These are phyloP conservation scores for Oncorhynchus gorbuscha DNA, from an alignment of 2,113 vertebrate species.

Conservation along the genomic window DNA sequence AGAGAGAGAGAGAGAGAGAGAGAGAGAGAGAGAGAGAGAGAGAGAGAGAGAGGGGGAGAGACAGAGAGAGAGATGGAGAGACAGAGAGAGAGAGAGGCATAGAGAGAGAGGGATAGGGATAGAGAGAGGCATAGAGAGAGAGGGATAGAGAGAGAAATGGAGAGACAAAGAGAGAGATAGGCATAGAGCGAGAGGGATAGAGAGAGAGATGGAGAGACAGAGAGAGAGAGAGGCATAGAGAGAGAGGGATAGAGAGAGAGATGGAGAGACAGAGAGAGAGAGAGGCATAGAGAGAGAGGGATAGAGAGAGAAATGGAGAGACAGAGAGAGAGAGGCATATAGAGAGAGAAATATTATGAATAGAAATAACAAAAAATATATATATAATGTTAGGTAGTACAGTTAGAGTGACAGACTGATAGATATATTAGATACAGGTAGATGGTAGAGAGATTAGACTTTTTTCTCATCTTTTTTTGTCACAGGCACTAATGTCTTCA, in stretches of 20 bases:
- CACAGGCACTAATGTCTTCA: slow-evolving; percentile 87
- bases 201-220: background rate
- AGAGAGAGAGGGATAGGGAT: too few species aligned
- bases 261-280: too few species aligned
- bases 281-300: too few species aligned
- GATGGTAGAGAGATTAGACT: slow-evolving; percentile 73
- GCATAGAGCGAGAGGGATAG: too few species aligned
- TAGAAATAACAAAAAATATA: background rate
- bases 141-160: slow-evolving; percentile 38
- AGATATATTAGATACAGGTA: slow-evolving; percentile 70
- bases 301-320: too few species aligned
- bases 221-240: slow-evolving; percentile 39
- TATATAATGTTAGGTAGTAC: slow-evolving; percentile 67
- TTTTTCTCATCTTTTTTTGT: slow-evolving; percentile 78
- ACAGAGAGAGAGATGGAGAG: too few species aligned
- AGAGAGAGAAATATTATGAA: slow-evolving; percentile 11
- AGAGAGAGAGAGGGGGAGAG: slow-evolving; percentile 43
- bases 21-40: background rate
- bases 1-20: too few species aligned
- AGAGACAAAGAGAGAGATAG: too few species aligned
- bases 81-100: too few species aligned
- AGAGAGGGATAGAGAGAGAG: too few species aligned
- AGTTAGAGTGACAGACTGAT: slow-evolving; percentile 66
- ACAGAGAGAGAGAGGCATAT: slow-evolving; percentile 36
- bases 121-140: too few species aligned